These are phyloP conservation scores for Drosophila limbata DNA, from an alignment of 2,888 invertebrate species.

Conservation along the genomic window DNA sequence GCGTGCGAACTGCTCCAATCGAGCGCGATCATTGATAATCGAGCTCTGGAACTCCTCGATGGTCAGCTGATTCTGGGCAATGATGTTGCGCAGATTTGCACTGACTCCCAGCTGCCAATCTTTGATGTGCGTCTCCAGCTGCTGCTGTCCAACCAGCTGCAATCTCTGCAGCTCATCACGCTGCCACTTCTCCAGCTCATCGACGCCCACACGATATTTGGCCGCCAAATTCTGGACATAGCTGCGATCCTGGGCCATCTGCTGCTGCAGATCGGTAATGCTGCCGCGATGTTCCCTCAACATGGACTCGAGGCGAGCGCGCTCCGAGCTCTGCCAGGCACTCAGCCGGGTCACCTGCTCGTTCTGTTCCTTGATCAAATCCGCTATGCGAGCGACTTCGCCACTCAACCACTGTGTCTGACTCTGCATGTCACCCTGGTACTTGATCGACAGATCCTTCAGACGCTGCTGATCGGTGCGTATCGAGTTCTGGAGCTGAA, in stretches of 20 bases:
- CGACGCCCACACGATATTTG: conserved; percentile 83
- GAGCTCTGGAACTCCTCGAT: conserved; percentile 83
- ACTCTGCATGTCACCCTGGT: conserved; percentile 82
- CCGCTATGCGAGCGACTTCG: conserved; percentile 79
- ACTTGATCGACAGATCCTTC: conserved; percentile 75
- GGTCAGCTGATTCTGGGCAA: conserved; percentile 82
- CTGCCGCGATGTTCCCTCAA: conserved; percentile 82
- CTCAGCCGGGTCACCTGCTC: conserved; percentile 82
- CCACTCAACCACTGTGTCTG: conserved; percentile 82
- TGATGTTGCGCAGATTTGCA: conserved; percentile 74
- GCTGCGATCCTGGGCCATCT: conserved; percentile 78
- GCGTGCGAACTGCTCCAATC: conserved; percentile 77
- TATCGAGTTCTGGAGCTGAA: conserved; percentile 81
- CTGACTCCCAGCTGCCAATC: conserved; percentile 83
- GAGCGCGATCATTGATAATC: conserved; percentile 80
- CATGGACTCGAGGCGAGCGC: conserved; percentile 79
- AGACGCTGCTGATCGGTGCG: conserved; percentile 81
- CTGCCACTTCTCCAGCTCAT: conserved; percentile 84
- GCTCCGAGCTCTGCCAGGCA: conserved; percentile 83
- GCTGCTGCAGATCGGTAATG: conserved; percentile 76
- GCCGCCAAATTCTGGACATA: conserved; percentile 80
- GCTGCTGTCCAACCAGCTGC: conserved; percentile 71
- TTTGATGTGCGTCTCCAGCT: conserved; percentile 77
- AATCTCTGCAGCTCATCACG: conserved; percentile 81
- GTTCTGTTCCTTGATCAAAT: conserved; percentile 80